These are phyloP conservation scores for Laupala kohalensis DNA, from an alignment of 1,140 invertebrate genomes.

Conservation along the genomic window DNA sequence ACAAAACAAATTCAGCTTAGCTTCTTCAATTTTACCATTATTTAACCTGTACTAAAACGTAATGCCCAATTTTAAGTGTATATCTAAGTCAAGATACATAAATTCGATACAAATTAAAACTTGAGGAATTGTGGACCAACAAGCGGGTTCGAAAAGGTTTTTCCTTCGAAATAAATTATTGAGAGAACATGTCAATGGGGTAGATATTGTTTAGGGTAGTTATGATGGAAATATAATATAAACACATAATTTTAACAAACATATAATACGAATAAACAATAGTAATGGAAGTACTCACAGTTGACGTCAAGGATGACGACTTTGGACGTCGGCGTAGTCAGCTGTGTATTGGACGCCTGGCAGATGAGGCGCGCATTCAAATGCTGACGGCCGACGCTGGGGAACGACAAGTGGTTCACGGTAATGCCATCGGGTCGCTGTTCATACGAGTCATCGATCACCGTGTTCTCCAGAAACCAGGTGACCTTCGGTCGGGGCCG, in stretches of 20 bases:
- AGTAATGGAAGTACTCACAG: slow-evolving; percentile 42
- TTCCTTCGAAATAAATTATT: too few species aligned
- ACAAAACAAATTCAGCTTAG: too few species aligned
- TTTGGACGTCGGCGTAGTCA: slow-evolving; percentile 55
- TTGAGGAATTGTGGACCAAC: not conserved
- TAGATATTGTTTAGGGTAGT: too few species aligned
- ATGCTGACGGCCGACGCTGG: slow-evolving; percentile 59
- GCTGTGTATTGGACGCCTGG: slow-evolving; percentile 74
- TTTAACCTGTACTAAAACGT: too few species aligned
- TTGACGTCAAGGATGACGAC: slow-evolving; percentile 71
- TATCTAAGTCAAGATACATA: too few species aligned
- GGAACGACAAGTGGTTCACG: slow-evolving; percentile 61
- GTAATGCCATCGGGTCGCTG: slow-evolving; percentile 51
- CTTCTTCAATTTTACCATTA: too few species aligned
- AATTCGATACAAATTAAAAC: not conserved
- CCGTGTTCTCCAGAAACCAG: slow-evolving; percentile 69
- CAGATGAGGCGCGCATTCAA: slow-evolving; percentile 63
- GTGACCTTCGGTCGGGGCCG: slow-evolving; percentile 61
- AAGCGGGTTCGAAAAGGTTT: too few species aligned
- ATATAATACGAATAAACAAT: not conserved
- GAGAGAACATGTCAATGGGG: too few species aligned
- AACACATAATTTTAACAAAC: not conserved
- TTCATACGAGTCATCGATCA: slow-evolving; percentile 70
- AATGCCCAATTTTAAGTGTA: too few species aligned
- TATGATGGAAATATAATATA: too few species aligned